These are phyloP conservation scores for Hemiscyllium ocellatum DNA, from an alignment of 2,113 vertebrate species.

Conservation along the genomic window DNA sequence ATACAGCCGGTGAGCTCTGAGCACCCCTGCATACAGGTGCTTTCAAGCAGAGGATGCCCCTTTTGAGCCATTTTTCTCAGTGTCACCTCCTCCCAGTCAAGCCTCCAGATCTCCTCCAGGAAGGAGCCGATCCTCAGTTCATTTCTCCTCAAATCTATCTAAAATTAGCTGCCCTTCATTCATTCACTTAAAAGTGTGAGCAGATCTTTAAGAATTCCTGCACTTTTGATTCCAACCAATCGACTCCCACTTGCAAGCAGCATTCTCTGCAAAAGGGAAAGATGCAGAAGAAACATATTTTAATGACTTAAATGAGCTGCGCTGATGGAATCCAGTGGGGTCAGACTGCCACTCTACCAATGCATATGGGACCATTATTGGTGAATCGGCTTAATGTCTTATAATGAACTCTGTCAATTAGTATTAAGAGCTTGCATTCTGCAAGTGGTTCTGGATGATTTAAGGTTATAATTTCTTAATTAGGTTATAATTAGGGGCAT, in stretches of 20 bases:
- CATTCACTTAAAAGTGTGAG: background rate
- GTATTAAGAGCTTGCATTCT: background rate
- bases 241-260: background rate
- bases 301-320: background rate
- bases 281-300: background rate
- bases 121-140: background rate
- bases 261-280: background rate
- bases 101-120: background rate
- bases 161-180: too few relatives aligned
- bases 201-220: background rate
- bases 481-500: background rate
- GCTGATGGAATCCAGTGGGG: background rate
- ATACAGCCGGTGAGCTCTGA: background rate
- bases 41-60: background rate
- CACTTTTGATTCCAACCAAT: background rate
- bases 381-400: slow-evolving; percentile 4
- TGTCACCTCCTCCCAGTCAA: background rate
- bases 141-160: background rate
- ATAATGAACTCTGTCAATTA: background rate
- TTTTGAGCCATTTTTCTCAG: background rate
- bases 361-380: slow-evolving; percentile 10
- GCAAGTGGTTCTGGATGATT: slow-evolving; percentile 14
- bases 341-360: background rate
- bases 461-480: slow-evolving; percentile 22
- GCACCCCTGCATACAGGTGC: background rate